Evolutionary conservation across 1,140 invertebrate species (phyloP), one percentile per base, ranked within the genome.

Genomic region (Drosophila pseudoananassae): DNA sequence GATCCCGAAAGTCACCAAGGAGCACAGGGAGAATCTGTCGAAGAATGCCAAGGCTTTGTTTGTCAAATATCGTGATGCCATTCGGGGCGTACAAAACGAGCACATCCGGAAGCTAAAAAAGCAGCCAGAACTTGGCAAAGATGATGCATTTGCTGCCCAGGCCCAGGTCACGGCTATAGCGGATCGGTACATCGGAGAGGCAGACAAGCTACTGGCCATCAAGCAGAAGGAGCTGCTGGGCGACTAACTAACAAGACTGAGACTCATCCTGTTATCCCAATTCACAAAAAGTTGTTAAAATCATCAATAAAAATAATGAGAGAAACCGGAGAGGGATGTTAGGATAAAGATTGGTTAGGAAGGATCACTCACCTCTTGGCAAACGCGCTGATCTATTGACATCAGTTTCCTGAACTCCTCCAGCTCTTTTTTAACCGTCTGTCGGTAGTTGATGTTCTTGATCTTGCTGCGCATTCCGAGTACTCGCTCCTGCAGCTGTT

Each of bases 1-100:
- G 31, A 94, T 98, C 73, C 97, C 98, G 9, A 98, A 98, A 92
- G 95, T 99, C 0, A 98, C 98, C 4, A 97, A 96, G 89, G 98
- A 99, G 92, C 96, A 98, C 90, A 93, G 98, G 80, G 97, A 98
- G 93, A 93, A 93, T 46, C 93, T 99, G 45, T 94, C 96, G 0
- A 98, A 98, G 93, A 97, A 95, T 93, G 97, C 97, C 0, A 98
- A 98, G 92, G 90, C 93, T 0, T 81, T 98, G 38, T 97, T 95
- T 78, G 94, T 96, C 2, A 97, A 97, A 92, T 96, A 95, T 65
- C 95, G 95, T 79, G 96, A 97, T 90, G 90, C 93, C 3, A 93
- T 98, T n/a, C 95, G 95, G 92, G 94, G 96, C 69, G 92, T 96
- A 4, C 96, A 98, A 90, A 97, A 95, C 87, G 94, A 95, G 71